Evolutionary conservation across 2,113 vertebrate species (phyloP), one percentile per base, ranked within the genome.

Genomic region (Tamias sibiricus): DNA sequence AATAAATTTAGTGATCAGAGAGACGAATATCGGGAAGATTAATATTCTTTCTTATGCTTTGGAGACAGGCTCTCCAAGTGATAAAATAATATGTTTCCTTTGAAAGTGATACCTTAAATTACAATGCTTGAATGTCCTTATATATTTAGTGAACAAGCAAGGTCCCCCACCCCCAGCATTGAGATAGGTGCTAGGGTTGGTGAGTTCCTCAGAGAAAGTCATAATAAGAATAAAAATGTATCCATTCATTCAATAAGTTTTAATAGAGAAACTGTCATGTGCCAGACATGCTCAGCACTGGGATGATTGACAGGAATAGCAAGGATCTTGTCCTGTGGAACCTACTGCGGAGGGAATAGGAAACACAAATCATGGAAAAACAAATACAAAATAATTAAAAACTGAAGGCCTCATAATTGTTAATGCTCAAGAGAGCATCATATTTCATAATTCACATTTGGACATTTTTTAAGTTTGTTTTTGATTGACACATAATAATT

Each of bases 1-100:
- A 98, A 97, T 98, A 96, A 90, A 94, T 90, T 96, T 81, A 90
- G 92, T 96, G 91, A 94, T 96, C 92, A 97, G 47, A 94, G 81
- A 71, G 72, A 92, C 4, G 16, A 95, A 90, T 97, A 97, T 47
- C 88, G 76, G 71, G 32, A 95, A 89, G 83, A 90, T 95, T 90
- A 91, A 94, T 80, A 93, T 94, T 84, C 74, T 86, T 85, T 87
- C 79, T 90, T 24, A 64, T 69, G 79, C 90, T 93, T 95, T 76
- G 79, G 69, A 92, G 91, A 77, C n/a, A 86, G 75, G 24, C 19
- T 95, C 5, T 96, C 66, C 77, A 92, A 44, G 13, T 95, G 95
- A 95, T 85, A 83, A 95, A 96, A 93, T 91, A 89, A 81, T 95
- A 94, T 86, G 81, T 94, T 96, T 69, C 59, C 66, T 95, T 87